Evolutionary conservation across 2,113 vertebrate genomes (phyloP).

Genomic region (Gorsachius goisagi): DNA sequence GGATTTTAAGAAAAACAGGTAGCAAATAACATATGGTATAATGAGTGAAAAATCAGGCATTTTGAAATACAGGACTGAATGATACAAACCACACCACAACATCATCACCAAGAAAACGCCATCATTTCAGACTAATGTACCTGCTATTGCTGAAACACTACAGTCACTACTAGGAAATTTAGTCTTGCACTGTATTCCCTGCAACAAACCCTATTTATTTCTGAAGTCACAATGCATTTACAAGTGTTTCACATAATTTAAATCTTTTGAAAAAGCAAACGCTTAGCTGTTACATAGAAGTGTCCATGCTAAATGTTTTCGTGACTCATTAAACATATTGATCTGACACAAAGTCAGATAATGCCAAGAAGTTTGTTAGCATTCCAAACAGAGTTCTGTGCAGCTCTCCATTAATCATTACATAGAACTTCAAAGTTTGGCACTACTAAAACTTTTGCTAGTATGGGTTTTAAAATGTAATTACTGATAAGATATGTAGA

Average conservation of each 20-base stretch:
- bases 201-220: background rate
- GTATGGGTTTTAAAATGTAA: conserved; percentile 29
- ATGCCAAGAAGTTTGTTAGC: conserved; percentile 61
- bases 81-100: background rate
- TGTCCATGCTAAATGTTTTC: conserved; percentile 23
- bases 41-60: background rate
- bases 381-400: conserved; percentile 39
- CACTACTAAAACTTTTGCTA: conserved; percentile 28
- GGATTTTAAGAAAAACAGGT: background rate
- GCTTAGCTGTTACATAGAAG: conserved; percentile 21
- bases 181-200: background rate
- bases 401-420: conserved; percentile 58
- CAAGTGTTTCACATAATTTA: background rate
- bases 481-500: conserved; percentile 45
- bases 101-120: background rate
- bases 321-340: conserved; percentile 52
- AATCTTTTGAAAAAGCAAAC: conserved; percentile 34
- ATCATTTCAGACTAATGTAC: background rate
- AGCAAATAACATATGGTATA: background rate
- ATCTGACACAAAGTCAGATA: conserved; percentile 64
- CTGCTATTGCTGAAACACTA: conserved; percentile 8
- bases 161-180: background rate
- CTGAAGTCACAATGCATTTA: conserved; percentile 17
- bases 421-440: conserved; percentile 44
- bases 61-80: background rate